Evolutionary conservation across 2,113 vertebrate species (phyloP).

Genomic region (Lophochroa leadbeateri): DNA sequence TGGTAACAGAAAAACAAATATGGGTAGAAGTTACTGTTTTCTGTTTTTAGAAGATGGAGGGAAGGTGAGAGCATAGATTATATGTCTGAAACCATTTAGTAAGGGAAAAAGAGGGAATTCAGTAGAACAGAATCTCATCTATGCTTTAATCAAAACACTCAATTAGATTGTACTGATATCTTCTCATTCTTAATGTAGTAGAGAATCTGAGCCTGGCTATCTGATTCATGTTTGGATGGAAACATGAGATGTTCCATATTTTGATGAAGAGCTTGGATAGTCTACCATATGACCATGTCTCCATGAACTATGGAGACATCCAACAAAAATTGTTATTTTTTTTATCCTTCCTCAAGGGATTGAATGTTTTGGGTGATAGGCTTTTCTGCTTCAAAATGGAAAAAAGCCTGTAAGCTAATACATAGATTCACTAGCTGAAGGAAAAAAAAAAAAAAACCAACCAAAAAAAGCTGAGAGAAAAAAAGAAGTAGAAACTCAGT

Average conservation of each 20-base stretch:
- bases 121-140: not conserved
- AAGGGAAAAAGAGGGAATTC: not conserved
- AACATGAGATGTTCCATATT: not conserved
- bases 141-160: not conserved
- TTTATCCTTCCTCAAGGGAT: not conserved
- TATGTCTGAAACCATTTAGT: not conserved
- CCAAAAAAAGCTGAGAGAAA: accelerated
- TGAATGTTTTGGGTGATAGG: not conserved
- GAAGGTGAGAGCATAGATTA: not conserved
- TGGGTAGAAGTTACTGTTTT: not conserved
- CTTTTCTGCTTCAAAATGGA: not conserved
- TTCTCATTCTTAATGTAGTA: not conserved
- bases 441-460: no score
- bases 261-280: not conserved
- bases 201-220: not conserved
- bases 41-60: not conserved
- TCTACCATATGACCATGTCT: not conserved
- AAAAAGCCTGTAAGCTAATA: not conserved
- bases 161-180: not conserved
- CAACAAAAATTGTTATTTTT: not conserved
- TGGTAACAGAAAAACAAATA: not conserved
- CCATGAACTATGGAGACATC: not conserved
- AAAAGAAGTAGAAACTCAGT: not conserved
- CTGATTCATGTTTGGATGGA: not conserved
- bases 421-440: not conserved